phyloP scores from a whole-genome alignment of 2,797 vertebrate species.

The Sandelia bainsii region DNA sequence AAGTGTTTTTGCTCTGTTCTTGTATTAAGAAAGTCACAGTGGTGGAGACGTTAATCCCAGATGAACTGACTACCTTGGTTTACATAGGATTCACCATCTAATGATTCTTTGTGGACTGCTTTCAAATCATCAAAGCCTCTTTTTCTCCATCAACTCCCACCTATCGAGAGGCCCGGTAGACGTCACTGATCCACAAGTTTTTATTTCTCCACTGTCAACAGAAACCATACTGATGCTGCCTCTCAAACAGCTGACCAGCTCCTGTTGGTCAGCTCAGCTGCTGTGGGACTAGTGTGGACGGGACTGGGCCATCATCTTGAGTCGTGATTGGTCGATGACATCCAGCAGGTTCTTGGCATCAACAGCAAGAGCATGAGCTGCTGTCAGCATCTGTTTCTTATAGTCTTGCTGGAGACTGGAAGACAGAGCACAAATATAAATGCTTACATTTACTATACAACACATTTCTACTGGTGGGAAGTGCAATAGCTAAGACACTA shows the following conservation, averaged over 20 bases:
- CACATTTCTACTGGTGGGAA: background rate
- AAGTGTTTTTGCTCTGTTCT: conserved; percentile 68
- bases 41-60: conserved; percentile 65
- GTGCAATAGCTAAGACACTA: background rate
- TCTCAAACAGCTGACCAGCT: conserved; percentile 21
- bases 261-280: conserved; percentile 28
- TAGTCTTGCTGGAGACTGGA: conserved; percentile 97
- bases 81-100: conserved; percentile 48
- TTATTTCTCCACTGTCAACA: conserved; percentile 42
- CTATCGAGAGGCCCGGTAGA: conserved; percentile 21
- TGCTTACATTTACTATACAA: background rate
- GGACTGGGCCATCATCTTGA: conserved; percentile 92
- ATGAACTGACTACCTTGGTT: conserved; percentile 36
- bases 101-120: conserved; percentile 47
- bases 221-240: conserved; percentile 17
- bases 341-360: conserved; percentile 98
- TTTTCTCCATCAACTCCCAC: conserved; percentile 34
- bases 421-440: conserved; percentile 10
- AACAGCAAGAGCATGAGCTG: conserved; percentile 96
- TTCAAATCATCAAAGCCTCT: conserved; percentile 40
- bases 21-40: conserved; percentile 75
- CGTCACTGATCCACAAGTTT: conserved; percentile 45
- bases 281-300: conserved; percentile 87
- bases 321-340: conserved; percentile 96
- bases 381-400: conserved; percentile 99